Percentiles rank a stretch among this genome's conserved stretches.
Conservation (phyloP, 2,888 invertebrate species). For the Heteromyza rotundicornis region DNA sequence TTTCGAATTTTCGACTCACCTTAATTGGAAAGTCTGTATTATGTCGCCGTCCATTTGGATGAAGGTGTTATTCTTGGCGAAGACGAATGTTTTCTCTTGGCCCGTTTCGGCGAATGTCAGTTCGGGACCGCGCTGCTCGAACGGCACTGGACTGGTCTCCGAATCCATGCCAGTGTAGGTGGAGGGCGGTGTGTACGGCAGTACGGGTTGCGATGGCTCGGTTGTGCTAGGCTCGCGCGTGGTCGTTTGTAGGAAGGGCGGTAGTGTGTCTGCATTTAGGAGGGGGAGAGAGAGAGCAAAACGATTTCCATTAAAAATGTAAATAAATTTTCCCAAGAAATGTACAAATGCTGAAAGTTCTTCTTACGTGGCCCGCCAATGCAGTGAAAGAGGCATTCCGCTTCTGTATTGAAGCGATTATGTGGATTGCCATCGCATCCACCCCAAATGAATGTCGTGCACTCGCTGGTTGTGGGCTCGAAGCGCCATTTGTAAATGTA, state of each 20-base stretch:
- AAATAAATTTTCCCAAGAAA: not conserved
- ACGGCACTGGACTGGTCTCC: constrained; percentile 70
- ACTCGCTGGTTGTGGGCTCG: constrained; percentile 67
- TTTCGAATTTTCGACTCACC: no score
- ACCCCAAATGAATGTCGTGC: constrained; percentile 72
- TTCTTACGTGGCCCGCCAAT: constrained; percentile 67
- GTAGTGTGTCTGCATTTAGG: constrained; percentile 66
- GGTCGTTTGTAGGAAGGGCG: constrained; percentile 66
- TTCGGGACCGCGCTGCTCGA: constrained; percentile 77
- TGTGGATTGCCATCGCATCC: constrained; percentile 73
- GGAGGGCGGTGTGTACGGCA: constrained; percentile 47
- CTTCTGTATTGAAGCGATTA: constrained; percentile 73
- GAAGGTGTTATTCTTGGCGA: constrained; percentile 87
- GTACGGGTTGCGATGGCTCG: constrained; percentile 46
- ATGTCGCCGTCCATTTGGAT: constrained; percentile 91
- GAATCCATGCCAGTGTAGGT: constrained; percentile 36
- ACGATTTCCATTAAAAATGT: not conserved
- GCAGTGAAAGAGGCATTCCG: constrained; percentile 71
- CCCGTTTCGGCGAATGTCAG: constrained; percentile 86
- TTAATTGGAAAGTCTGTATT: constrained; percentile 86
- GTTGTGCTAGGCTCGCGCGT: constrained; percentile 63
- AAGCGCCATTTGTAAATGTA: constrained; percentile 74
- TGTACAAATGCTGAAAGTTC: not conserved
- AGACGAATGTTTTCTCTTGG: constrained; percentile 86
- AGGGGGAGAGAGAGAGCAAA: not conserved